Evolutionary conservation across 2,888 invertebrate species (phyloP).

Genomic region (Tribolium freemani): DNA sequence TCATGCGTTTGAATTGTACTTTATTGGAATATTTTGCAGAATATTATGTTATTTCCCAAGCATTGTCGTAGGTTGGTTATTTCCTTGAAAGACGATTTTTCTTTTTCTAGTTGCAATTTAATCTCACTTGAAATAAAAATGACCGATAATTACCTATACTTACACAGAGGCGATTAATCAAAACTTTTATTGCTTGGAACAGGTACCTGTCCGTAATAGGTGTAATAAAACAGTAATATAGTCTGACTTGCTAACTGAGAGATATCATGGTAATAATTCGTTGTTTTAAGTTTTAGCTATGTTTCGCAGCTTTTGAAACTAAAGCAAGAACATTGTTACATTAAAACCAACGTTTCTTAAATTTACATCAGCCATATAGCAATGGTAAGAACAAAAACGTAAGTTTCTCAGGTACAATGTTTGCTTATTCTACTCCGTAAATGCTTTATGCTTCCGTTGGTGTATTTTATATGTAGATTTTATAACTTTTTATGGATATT

Average conservation of each 20-base stretch:
- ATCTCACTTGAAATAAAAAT: neutral
- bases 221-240: neutral
- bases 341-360: neutral
- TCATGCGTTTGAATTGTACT: neutral
- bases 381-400: neutral
- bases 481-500: constrained; percentile 31
- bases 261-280: neutral
- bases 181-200: neutral
- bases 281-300: neutral
- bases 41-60: constrained; percentile 23
- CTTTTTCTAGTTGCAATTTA: constrained; percentile 46
- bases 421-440: constrained; percentile 33
- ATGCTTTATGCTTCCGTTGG: constrained; percentile 32
- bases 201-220: neutral
- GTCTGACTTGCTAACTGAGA: neutral
- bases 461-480: constrained; percentile 37
- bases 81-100: constrained; percentile 50
- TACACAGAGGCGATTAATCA: neutral
- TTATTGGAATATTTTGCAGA: constrained; percentile 4
- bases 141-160: neutral
- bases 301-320: neutral
- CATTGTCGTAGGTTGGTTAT: constrained; percentile 46
- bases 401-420: constrained; percentile 34
- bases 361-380: neutral
- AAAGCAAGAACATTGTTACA: neutral